Conservation (phyloP, 2,888 invertebrate species). For the Drosophila phalerata region DNA sequence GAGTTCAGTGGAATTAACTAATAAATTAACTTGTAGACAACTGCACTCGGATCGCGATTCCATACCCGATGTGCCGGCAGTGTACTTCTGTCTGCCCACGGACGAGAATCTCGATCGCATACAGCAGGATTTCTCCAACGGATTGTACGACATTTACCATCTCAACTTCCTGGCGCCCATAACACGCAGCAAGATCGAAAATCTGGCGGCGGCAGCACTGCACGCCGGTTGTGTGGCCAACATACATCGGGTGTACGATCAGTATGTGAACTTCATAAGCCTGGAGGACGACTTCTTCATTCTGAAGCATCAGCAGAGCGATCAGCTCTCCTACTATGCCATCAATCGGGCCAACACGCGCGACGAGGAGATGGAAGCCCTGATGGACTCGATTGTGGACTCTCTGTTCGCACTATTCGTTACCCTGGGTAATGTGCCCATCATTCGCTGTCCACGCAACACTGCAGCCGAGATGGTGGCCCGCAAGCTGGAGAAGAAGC, state of each 20-base stretch:
- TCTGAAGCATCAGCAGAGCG: conserved; percentile 96
- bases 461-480: conserved; percentile 99
- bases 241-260: conserved; percentile 98
- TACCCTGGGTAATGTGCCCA: conserved; percentile 92
- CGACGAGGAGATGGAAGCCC: conserved; percentile 97
- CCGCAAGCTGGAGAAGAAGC: conserved; percentile 97
- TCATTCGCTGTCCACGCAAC: conserved; percentile 91
- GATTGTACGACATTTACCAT: conserved; percentile 97
- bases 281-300: conserved; percentile 99
- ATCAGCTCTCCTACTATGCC: conserved; percentile 96
- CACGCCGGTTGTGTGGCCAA: conserved; percentile 95
- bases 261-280: conserved; percentile 99
- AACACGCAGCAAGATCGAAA: conserved; percentile 96
- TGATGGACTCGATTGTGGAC: conserved; percentile 98
- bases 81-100: conserved; percentile 98
- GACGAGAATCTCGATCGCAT: conserved; percentile 98
- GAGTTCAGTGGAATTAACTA: not conserved
- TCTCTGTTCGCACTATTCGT: conserved; percentile 99
- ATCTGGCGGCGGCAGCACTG: conserved; percentile 96
- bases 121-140: conserved; percentile 94
- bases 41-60: conserved; percentile 94
- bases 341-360: conserved; percentile 97
- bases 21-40: conserved; percentile 87
- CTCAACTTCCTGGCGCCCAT: conserved; percentile 99
- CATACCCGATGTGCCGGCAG: conserved; percentile 99